Conservation (phyloP, 2,113 vertebrate genomes). For the Silurus asotus region DNA sequence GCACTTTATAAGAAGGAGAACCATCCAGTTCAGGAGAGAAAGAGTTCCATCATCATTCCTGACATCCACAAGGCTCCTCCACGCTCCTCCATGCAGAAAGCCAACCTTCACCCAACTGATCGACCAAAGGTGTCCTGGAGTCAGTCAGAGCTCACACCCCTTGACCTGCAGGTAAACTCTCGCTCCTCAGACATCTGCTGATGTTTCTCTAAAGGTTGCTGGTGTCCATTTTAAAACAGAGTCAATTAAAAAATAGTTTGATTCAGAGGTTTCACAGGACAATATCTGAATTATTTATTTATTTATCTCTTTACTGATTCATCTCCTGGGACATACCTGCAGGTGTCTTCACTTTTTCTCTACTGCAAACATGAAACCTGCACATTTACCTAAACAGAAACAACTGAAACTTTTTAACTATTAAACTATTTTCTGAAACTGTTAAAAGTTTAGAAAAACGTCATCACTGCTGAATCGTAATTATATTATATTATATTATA, state of each 20-base stretch:
- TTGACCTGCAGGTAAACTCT: conserved; percentile 50
- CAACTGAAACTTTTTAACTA: not conserved
- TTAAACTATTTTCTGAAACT: too few species aligned
- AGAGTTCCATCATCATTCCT: conserved; percentile 35
- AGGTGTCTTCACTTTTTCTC: not conserved
- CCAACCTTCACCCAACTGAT: conserved; percentile 5
- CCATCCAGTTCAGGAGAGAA: conserved; percentile 34
- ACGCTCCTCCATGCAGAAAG: conserved; percentile 44
- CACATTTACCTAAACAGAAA: not conserved
- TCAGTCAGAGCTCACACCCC: conserved; percentile 49
- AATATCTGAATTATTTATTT: not conserved
- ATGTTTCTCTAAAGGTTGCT: not conserved
- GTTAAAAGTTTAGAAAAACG: too few species aligned
- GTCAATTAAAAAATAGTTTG: not conserved
- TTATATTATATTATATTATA: too few species aligned
- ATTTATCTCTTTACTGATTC: not conserved
- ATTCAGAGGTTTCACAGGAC: not conserved
- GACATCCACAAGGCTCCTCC: conserved; percentile 31
- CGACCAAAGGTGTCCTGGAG: conserved; percentile 50
- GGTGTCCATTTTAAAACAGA: not conserved
- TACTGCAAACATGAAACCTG: not conserved
- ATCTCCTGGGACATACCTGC: not conserved
- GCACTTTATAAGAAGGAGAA: conserved; percentile 36
- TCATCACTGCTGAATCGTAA: too few species aligned
- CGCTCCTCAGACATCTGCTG: not conserved